A percentile compares a stretch with the other conserved stretches of the same genome.
Evolutionary conservation across 1,140 invertebrate genomes (phyloP).

Genomic region (Drosophila nigrodunni): DNA sequence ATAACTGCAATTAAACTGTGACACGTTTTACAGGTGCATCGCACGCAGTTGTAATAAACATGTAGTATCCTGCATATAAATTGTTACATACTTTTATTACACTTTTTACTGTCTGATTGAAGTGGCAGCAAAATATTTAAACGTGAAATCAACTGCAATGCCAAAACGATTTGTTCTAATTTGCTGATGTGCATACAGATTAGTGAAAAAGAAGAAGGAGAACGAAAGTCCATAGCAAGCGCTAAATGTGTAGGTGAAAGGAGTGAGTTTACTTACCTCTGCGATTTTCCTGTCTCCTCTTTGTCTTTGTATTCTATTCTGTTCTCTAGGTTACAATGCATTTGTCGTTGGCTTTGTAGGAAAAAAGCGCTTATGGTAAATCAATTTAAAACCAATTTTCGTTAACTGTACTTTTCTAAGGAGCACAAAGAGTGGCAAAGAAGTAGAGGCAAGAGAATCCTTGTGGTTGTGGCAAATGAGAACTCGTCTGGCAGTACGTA

Average conservation of each 20-base stretch:
- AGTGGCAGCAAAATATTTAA: slow-evolving; percentile 50
- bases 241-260: slow-evolving; percentile 21
- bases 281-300: slow-evolving; percentile 34
- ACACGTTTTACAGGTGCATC: slow-evolving; percentile 55
- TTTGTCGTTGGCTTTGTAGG: slow-evolving; percentile 14
- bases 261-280: slow-evolving; percentile 13
- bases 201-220: slow-evolving; percentile 21
- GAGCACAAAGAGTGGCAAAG: slow-evolving; percentile 7
- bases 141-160: slow-evolving; percentile 69
- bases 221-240: slow-evolving; percentile 7
- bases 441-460: slow-evolving; percentile 13
- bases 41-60: slow-evolving; percentile 67
- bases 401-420: slow-evolving; percentile 26
- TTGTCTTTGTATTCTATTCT: background rate
- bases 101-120: slow-evolving; percentile 25
- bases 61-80: slow-evolving; percentile 58
- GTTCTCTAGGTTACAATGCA: background rate
- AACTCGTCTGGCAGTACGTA: slow-evolving; percentile 54
- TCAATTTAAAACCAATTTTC: slow-evolving; percentile 83
- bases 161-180: slow-evolving; percentile 70
- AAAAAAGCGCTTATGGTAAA: slow-evolving; percentile 71
- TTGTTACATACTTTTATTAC: slow-evolving; percentile 39
- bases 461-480: slow-evolving; percentile 71
- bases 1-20: slow-evolving; percentile 67
- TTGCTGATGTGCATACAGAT: slow-evolving; percentile 75